phyloP scores from a whole-genome alignment of 2,113 vertebrate species.

The Oceanites oceanicus region DNA sequence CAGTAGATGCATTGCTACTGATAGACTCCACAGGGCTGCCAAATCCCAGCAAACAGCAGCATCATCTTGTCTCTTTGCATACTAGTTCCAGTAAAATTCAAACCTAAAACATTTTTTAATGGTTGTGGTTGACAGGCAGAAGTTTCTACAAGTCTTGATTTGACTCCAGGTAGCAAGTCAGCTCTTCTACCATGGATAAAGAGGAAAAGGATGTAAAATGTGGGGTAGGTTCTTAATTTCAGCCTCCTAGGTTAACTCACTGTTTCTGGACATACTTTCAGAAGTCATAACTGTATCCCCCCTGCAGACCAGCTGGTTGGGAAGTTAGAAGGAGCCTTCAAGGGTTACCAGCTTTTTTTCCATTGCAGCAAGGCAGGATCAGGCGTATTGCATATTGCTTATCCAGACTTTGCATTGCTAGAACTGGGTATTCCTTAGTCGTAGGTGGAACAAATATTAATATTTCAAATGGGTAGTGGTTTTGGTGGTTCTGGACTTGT shows the following conservation, averaged over 20 bases:
- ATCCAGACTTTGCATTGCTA: not conserved
- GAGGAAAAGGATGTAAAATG: not conserved
- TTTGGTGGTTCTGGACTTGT: not conserved
- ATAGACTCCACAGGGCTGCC: not conserved
- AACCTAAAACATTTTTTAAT: not conserved
- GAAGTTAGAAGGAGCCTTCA: not conserved
- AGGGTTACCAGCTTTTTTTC: not conserved
- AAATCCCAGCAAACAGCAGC: not conserved
- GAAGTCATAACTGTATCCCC: not conserved
- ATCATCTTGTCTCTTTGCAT: not conserved
- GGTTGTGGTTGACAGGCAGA: not conserved
- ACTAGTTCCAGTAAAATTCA: not conserved
- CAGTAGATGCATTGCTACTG: not conserved
- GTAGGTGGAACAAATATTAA: not conserved
- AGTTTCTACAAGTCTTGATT: not conserved
- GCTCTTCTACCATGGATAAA: not conserved
- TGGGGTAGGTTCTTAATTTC: not conserved
- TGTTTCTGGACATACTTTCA: not conserved
- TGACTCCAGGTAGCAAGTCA: not conserved
- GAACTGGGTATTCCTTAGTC: not conserved
- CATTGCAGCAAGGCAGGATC: not conserved
- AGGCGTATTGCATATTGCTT: not conserved
- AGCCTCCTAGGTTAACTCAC: not conserved
- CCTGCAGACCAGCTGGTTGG: not conserved
- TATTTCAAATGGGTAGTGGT: not conserved